These are phyloP conservation scores for Montipora capricornis DNA, from an alignment of 64 coral and sea anemone genomes.

Conservation along the genomic window DNA sequence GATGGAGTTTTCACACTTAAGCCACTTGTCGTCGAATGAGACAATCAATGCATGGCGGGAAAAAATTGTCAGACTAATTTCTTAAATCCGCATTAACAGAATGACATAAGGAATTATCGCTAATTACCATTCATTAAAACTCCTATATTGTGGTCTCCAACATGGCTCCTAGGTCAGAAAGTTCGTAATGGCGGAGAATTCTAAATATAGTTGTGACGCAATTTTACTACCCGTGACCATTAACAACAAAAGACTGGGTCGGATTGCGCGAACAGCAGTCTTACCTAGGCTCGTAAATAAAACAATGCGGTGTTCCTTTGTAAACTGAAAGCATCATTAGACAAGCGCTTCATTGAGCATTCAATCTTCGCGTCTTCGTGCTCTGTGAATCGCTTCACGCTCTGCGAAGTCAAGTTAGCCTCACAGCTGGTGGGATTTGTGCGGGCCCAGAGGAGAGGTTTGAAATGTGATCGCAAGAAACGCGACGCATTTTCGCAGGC, in stretches of 20 bases:
- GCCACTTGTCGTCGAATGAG: not conserved
- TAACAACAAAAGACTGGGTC: not conserved
- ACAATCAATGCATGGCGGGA: not conserved
- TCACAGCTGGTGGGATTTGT: no score
- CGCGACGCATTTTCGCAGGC: no score
- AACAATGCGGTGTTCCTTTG: not conserved
- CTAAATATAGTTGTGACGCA: constrained; percentile 46
- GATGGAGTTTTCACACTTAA: not conserved
- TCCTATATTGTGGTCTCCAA: constrained; percentile 2
- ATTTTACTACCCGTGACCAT: constrained; percentile 23
- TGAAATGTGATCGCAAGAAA: no score
- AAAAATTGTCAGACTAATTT: not conserved
- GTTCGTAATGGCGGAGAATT: constrained; percentile 56
- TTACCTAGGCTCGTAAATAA: not conserved
- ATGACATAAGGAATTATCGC: not conserved
- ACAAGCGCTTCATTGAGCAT: not conserved
- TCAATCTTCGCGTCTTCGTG: not conserved
- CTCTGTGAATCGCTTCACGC: not conserved
- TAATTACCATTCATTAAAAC: constrained; percentile 49
- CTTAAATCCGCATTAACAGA: not conserved
- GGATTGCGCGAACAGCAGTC: not conserved
- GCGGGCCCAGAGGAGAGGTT: not conserved
- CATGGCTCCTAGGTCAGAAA: constrained; percentile 8
- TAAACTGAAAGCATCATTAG: not conserved
- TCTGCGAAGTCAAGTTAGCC: not conserved